These are phyloP conservation scores for Cabera pusaria DNA, from an alignment of 2,888 invertebrate species.

Conservation along the genomic window DNA sequence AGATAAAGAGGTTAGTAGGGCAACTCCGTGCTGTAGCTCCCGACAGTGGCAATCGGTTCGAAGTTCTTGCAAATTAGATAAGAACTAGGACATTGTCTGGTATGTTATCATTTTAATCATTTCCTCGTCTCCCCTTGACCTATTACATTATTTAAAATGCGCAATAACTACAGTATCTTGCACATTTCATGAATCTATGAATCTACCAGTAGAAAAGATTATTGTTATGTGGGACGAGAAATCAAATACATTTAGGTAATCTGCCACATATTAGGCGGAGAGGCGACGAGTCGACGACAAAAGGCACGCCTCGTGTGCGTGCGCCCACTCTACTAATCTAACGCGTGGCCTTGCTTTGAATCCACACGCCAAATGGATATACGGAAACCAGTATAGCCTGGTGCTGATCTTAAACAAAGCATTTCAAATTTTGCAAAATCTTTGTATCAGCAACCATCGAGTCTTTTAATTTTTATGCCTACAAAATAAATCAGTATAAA, in stretches of 20 bases:
- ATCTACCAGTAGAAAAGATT: no score
- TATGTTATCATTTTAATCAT: conserved; percentile 51
- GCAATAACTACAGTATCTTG: no score
- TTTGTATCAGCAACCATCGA: no score
- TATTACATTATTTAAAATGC: conserved; percentile 55
- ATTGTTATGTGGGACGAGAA: conserved; percentile 39
- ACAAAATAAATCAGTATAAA: no score
- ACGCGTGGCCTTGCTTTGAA: conserved; percentile 56
- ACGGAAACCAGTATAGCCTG: conserved; percentile 52
- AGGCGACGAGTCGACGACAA: conserved; percentile 26
- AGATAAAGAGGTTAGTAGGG: conserved; percentile 64
- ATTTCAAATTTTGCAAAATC: conserved; percentile 11
- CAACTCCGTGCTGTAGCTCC: conserved; percentile 38
- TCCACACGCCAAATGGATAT: conserved; percentile 48
- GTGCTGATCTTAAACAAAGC: conserved; percentile 30
- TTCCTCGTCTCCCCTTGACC: conserved; percentile 58
- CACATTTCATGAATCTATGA: no score
- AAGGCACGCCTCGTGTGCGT: conserved; percentile 48
- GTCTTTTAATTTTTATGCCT: no score
- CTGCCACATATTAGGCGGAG: conserved; percentile 22
- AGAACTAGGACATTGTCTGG: conserved; percentile 44
- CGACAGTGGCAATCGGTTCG: conserved; percentile 31
- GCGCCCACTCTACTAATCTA: conserved; percentile 43
- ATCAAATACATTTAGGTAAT: conserved; percentile 40
- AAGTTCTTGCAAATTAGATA: conserved; percentile 45